Evolutionary conservation across 2,797 vertebrate species (phyloP).

Genomic region (Hylomyscus alleni): DNA sequence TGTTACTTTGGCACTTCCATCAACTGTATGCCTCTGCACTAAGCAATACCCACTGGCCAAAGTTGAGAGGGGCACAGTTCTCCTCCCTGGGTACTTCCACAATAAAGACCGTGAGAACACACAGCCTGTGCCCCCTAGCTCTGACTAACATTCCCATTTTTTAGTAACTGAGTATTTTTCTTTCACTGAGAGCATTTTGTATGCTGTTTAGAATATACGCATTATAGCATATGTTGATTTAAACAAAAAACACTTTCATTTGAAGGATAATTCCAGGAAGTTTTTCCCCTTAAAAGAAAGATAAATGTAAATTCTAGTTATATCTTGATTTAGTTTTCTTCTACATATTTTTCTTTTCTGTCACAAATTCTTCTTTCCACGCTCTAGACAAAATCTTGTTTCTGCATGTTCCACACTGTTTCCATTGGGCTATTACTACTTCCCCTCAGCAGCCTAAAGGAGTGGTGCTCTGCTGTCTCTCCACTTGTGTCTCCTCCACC

Average conservation of each 20-base stretch:
- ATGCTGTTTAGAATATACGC: neutral
- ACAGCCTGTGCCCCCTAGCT: neutral
- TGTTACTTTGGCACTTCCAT: neutral
- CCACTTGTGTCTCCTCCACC: neutral
- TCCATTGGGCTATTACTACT: neutral
- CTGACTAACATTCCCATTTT: neutral
- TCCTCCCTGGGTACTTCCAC: neutral
- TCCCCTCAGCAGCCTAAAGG: neutral
- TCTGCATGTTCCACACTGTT: neutral
- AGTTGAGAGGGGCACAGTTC: neutral
- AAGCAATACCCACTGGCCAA: neutral
- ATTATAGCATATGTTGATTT: neutral
- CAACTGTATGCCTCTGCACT: neutral
- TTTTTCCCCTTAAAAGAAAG: conserved; percentile 52
- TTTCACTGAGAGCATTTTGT: neutral
- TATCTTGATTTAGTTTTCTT: conserved; percentile 50
- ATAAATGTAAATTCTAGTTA: neutral
- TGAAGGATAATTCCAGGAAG: conserved; percentile 41
- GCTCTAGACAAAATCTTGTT: neutral
- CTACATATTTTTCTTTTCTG: neutral
- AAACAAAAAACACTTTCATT: neutral
- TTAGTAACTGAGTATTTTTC: neutral
- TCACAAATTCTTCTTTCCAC: neutral
- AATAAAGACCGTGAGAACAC: neutral
- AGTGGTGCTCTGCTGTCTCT: neutral